Base-by-base conservation (phyloP, 92 coral and sea anemone species). In the Parazoanthus atlanticus region DNA sequence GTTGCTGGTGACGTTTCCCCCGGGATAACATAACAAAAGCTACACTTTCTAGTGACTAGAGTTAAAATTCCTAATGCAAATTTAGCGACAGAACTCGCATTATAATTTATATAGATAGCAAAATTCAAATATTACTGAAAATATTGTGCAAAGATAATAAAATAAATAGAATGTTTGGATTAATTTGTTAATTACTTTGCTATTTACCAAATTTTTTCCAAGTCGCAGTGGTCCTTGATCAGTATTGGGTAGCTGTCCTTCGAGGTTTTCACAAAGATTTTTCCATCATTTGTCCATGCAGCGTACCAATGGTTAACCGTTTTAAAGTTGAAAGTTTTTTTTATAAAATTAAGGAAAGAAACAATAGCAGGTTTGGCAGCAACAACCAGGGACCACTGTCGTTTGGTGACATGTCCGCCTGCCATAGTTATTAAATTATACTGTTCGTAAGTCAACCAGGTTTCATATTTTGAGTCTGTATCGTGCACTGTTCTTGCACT, bases 201-300 rank as follows among this genome's bases (percentile, higher is more conserved):
- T 72, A 72, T 72, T 72, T 72, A 72, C 76, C 40, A 23, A 30
- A 72, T 29, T 72, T 72, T 72, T 72, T 72, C 43, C 76, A 72
- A 72, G 76, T 72, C 76, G 76, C 76, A 72, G 76, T 30, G 76
- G 76, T 72, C 76, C 41, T 72, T 72, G 16, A 72, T 30, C 36
- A 72, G 76, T 72, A 2, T 72, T 72, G 76, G 76, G 32, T 72
- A 72, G 9, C 76, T 41, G 9, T 72, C 76, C 76, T 30, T 72
- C 40, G 76, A 72, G 41, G 76, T 72, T 72, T 72, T 72, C 76
- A 10, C 76, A 72, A 72, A 72, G 36, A 31, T 72, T 72, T 72
- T 72, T 72, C 76, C 76, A 72, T 30, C 76, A 29, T 72, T 72
- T 31, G 76, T 72, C 76, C 76, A 72, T 72, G 76, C 76, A 72